Base-by-base conservation (phyloP, 2,888 invertebrate species). In the Eustalomyia histrio region DNA sequence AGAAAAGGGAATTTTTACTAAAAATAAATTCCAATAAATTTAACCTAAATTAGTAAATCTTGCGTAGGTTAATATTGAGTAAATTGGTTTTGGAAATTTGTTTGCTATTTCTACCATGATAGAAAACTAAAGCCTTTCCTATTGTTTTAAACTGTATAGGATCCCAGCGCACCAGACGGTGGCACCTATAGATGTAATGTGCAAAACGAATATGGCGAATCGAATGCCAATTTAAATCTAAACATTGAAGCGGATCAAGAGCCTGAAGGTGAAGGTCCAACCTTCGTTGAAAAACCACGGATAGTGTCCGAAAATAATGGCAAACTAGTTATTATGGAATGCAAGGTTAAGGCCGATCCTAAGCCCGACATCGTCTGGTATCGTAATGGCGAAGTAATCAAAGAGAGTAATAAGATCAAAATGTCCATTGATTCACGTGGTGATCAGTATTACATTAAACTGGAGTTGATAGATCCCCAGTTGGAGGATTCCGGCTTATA, bases 241-340 rank as follows among this genome's bases (percentile, higher is more conserved):
- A 99, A 99, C 90, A 98, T 99, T 90, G 98, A 98, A 93, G 97
- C 99, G 87, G 96, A 96, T 91, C 95, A 96, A n/a, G 97, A 97
- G 91, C 96, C 95, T 0, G 96, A 97, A 92, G 97, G 97, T 60
- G 96, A 97, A 88, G 97, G 97, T 35, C 99, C 99, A 74, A 96
- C 97, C 33, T 99, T 99, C 91, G 94, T 97, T 83, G 96, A 96
- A 88, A 97, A 97, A 90, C 97, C 97, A 24, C 93, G 95, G 83
- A 97, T 97, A 87, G 94, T 95, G 84, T 97, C 97, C 0, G 96
- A 95, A 87, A 93, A 95, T 86, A 94, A 94, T 86, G 97, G 96
- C 55, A 96, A 96, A 89, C 91, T 96, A 65, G 95, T 97, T 12
- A 93, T 96, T 67, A 96, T 97, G 95, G 96, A 97, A 88, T 97